These are phyloP conservation scores for Papilio demoleus DNA, from an alignment of 2,888 invertebrate species.

Conservation along the genomic window DNA sequence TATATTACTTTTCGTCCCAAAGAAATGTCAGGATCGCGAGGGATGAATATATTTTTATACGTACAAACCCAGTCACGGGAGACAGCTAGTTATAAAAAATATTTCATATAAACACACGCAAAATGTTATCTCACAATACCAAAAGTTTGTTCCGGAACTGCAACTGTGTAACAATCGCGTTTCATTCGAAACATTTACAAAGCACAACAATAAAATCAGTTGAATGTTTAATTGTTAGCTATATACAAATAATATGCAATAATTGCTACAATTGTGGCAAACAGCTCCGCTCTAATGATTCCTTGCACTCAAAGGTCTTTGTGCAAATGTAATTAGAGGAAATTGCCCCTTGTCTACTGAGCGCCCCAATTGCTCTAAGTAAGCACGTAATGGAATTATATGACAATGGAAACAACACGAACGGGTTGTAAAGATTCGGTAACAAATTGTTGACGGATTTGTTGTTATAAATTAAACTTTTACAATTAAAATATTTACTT, in stretches of 20 bases:
- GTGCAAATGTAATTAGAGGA: slow-evolving; percentile 27
- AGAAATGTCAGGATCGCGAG: too few species aligned
- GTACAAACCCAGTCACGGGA: too few species aligned
- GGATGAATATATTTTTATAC: too few species aligned
- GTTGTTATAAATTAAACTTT: too few species aligned
- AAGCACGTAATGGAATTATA: slow-evolving; percentile 19
- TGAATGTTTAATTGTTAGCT: not conserved
- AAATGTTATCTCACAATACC: not conserved
- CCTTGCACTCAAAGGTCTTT: slow-evolving; percentile 20
- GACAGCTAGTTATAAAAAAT: too few species aligned
- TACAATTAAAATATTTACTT: too few species aligned
- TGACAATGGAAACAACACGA: slow-evolving; percentile 14
- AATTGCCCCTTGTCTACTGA: slow-evolving; percentile 24
- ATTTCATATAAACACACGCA: not conserved
- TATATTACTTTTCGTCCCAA: too few species aligned
- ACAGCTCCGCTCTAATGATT: slow-evolving; percentile 22
- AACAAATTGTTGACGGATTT: slow-evolving; percentile 1
- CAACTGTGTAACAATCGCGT: not conserved
- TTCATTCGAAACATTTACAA: not conserved
- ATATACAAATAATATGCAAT: slow-evolving; percentile 13
- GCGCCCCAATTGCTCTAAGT: slow-evolving; percentile 20
- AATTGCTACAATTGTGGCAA: slow-evolving; percentile 22
- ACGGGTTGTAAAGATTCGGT: slow-evolving; percentile 4
- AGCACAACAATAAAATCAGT: not conserved
- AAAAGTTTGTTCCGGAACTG: not conserved